phyloP scores from a whole-genome alignment of 92 coral and sea anemone genomes.

The Paragorgia papillata region DNA sequence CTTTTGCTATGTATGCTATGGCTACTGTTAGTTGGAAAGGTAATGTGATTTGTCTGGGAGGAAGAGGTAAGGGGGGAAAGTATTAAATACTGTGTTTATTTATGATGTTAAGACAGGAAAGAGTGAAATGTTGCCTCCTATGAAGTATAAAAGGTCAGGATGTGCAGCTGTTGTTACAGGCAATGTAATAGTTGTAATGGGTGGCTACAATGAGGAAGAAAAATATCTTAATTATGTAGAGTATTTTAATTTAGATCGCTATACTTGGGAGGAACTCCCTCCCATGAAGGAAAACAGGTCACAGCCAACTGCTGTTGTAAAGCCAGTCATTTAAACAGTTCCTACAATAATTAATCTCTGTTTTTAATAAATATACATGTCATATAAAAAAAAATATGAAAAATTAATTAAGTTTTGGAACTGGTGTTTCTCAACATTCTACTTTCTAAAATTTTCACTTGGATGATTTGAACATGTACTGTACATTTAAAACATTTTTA shows the following conservation, averaged over 20 bases:
- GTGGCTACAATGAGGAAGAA: constrained; percentile 78
- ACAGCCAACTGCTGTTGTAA: constrained; percentile 10
- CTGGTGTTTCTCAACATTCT: no score
- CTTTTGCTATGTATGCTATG: neutral
- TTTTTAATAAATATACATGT: no score
- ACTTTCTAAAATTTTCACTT: no score
- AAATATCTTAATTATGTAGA: constrained; percentile 73
- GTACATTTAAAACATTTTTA: no score
- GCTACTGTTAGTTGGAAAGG: constrained; percentile 7
- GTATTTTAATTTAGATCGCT: constrained; percentile 53
- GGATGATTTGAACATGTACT: no score
- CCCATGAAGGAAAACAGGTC: neutral
- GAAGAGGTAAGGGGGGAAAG: neutral
- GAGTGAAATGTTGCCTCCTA: constrained; percentile 69
- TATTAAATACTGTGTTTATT: neutral
- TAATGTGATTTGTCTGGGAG: constrained; percentile 9
- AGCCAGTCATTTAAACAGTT: neutral
- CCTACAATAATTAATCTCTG: no score
- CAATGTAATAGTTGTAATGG: constrained; percentile 69
- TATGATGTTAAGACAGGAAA: constrained; percentile 73
- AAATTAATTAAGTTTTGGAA: no score
- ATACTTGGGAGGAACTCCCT: constrained; percentile 11
- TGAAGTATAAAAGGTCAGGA: constrained; percentile 79
- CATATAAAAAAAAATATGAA: no score
- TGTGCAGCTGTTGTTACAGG: constrained; percentile 73